Evolutionary conservation across 2,888 invertebrate species (phyloP), one percentile per base, ranked within the genome.

Genomic region (Poecilus cupreus): DNA sequence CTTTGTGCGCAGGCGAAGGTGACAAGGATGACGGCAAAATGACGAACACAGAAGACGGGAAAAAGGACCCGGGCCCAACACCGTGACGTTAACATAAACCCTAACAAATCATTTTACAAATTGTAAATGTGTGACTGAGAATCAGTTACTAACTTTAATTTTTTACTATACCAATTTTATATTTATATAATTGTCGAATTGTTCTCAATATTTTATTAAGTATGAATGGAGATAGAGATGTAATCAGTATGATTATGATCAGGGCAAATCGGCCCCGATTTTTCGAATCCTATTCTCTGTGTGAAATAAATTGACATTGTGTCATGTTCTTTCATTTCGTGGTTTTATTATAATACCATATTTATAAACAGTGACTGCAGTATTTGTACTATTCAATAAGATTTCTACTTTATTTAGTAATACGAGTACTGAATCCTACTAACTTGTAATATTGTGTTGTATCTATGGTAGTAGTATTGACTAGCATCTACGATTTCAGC

Each of bases 21-120:
- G 89, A 91, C 80, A 92, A 94, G 87, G 92, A 93, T 82, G 93
- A 93, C 68, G 88, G 90, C 70, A 92, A 93, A 84, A 91, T 91
- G 84, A 89, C 86, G 87, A 91, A 90, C 85, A 90, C 90, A 85
- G 94, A 94, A 84, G 94, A 94, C 86, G 89, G 91, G 85, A 94
- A 94, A 89, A 94, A 94, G 87, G 94, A 94, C 54, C 88, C 92
- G 76, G 90, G 92, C 75, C 90, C 92, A 83, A 93, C 93, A 89
- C 93, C 93, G 89, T 94, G 94, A 94, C 87, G 81, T 60, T 75
- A 57, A 77, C 76, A n/a, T 32, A 60, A 75, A 46, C 26, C 60
- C 46, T 60, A 51, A 80, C 10, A 39, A 64, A 64, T 46, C 51
- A 43, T 46, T 39, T 32, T 68, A 68, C 26, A 32, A 80, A 57